Evolutionary conservation across 2,797 vertebrate genomes (phyloP).

Genomic region (Spondyliosoma cantharus): DNA sequence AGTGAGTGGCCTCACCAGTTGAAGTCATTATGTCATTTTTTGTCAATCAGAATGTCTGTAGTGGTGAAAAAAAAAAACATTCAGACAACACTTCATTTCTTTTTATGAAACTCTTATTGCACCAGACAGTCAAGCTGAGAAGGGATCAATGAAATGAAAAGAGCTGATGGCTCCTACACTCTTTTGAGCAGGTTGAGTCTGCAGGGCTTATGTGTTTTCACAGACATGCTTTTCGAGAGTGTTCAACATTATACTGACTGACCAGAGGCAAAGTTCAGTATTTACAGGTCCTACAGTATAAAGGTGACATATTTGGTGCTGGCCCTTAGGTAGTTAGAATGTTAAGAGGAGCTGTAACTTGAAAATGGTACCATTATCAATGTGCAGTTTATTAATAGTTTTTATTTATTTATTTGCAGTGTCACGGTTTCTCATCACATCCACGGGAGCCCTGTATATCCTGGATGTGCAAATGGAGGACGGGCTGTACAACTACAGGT

Average conservation of each 20-base stretch:
- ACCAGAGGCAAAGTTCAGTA: background rate
- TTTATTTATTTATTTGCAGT: constrained; percentile 61
- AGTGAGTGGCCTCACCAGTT: background rate
- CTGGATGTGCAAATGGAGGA: constrained; percentile 99
- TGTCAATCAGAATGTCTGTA: background rate
- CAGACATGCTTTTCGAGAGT: background rate
- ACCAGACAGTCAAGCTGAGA: constrained; percentile 10
- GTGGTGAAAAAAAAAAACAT: background rate
- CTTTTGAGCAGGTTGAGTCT: background rate
- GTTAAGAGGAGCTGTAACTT: background rate
- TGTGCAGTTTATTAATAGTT: background rate
- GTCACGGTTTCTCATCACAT: constrained; percentile 98
- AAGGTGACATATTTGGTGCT: constrained; percentile 8
- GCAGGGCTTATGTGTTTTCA: background rate
- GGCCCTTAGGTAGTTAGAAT: background rate
- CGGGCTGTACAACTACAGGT: constrained; percentile 98
- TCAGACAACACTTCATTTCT: background rate
- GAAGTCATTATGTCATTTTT: background rate
- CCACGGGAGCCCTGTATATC: constrained; percentile 99
- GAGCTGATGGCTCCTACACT: constrained; percentile 11
- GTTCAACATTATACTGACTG: background rate
- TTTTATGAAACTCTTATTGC: constrained; percentile 19
- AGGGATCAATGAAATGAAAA: constrained; percentile 3
- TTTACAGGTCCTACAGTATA: background rate
- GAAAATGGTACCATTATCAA: background rate